Evolutionary conservation across 2,888 invertebrate species (phyloP), one percentile per base, ranked within the genome.

Genomic region (Rhagium mordax): DNA sequence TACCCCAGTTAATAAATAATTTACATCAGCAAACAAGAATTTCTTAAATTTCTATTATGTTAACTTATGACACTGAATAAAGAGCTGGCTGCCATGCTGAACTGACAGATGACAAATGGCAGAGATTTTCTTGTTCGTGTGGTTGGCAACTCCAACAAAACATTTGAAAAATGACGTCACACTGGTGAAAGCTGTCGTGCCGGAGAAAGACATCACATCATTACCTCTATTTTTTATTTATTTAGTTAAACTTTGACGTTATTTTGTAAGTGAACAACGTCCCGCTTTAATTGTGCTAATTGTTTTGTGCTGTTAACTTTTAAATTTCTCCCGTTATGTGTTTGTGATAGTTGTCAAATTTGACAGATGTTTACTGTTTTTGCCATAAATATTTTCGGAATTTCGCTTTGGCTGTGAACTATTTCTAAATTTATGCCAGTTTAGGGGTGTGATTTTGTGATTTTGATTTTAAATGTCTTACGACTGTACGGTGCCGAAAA

Each of bases 151-250:
- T n/a, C 20, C 48, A 53, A 15, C 53, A 55, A 65, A 53, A 65
- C 69, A 69, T 69, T 51, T 69, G 41, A 62, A 80, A 78, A 80
- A 77, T 82, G 82, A 83, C 84, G 83, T 84, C 82, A 82, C 76
- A 79, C 59, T 74, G 80, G 84, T 82, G 84, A 84, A 84, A 84
- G 84, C 82, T 81, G 79, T 71, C 71, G 70, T 75, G 70, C 76
- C 76, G 74, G 77, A 78, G 76, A 76, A 76, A 72, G 76, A 73
- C 60, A 65, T 68, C 49, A 61, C 71, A 41, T 65, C 51, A 49
- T 68, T 53, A 65, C 61, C 60, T 59, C 10, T 67, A 62, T 47
- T 74, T 65, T 59, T 72, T 72, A 70, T 70, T 72, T 65, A 75
- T 57, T 71, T 61, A 74, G 49, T 66, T 66, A 47, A 59, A 68